These are phyloP conservation scores for Drosophila parvula DNA, from an alignment of 1,140 invertebrate genomes.

Conservation along the genomic window DNA sequence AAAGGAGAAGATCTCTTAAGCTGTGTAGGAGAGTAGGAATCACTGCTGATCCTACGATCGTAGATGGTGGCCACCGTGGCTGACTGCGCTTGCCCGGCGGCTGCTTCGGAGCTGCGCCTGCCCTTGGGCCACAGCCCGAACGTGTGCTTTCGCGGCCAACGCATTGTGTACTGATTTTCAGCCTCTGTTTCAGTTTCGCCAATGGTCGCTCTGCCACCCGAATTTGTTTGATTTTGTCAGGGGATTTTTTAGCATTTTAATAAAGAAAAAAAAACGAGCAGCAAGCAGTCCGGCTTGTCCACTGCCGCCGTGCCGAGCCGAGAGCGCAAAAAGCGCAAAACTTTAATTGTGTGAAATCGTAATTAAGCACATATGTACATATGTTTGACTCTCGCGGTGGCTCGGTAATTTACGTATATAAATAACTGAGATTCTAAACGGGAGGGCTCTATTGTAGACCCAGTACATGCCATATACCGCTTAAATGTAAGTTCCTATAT, in stretches of 20 bases:
- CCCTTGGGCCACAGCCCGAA: slow-evolving; percentile 44
- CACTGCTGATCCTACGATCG: slow-evolving; percentile 55
- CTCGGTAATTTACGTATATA: slow-evolving; percentile 29
- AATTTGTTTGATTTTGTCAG: slow-evolving; percentile 54
- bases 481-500: slow-evolving; percentile 13
- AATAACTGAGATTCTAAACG: slow-evolving; percentile 33
- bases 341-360: slow-evolving; percentile 64
- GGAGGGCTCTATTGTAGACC: slow-evolving; percentile 6
- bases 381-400: slow-evolving; percentile 12
- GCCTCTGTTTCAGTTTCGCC: slow-evolving; percentile 43
- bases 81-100: background rate
- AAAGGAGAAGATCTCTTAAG: background rate
- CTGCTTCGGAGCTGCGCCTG: background rate
- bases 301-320: slow-evolving; percentile 9
- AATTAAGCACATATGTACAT: slow-evolving; percentile 53
- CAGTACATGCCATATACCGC: slow-evolving; percentile 4
- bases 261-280: slow-evolving; percentile 41
- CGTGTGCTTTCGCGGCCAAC: slow-evolving; percentile 75
- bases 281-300: slow-evolving; percentile 21
- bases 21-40: too few species aligned
- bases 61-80: slow-evolving; percentile 58
- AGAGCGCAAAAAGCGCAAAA: slow-evolving; percentile 36
- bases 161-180: slow-evolving; percentile 72
- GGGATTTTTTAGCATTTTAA: slow-evolving; percentile 56
- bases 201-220: slow-evolving; percentile 48